These are phyloP conservation scores for Campodea augens DNA, from an alignment of 1,140 invertebrate species.

Conservation along the genomic window DNA sequence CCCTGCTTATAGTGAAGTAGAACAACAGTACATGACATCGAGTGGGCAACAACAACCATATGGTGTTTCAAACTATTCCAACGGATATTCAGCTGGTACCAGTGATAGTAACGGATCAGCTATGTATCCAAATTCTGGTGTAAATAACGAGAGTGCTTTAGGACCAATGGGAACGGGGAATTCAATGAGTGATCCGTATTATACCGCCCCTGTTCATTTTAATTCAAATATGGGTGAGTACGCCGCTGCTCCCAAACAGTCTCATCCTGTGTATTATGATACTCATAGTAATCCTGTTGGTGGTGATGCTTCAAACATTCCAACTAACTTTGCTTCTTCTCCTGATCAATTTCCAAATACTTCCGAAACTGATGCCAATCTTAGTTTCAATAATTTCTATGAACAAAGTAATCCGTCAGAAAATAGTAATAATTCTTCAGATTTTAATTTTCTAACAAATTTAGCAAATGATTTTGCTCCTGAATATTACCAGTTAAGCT, in stretches of 20 bases:
- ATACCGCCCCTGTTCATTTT: constrained; percentile 16
- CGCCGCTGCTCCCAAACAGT: constrained; percentile 8
- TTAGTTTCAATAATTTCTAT: constrained; percentile 18
- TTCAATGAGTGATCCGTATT: constrained; percentile 16
- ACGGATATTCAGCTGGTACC: neutral
- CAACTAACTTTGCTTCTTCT: constrained; percentile 26
- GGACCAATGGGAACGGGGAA: constrained; percentile 1
- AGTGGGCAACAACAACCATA: constrained; percentile 8
- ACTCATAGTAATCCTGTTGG: constrained; percentile 22
- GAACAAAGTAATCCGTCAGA: constrained; percentile 26
- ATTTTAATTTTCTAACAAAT: constrained; percentile 79
- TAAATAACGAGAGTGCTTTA: neutral
- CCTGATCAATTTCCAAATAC: constrained; percentile 25
- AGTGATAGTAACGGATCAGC: constrained; percentile 11
- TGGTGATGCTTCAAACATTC: constrained; percentile 28
- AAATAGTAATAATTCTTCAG: constrained; percentile 72
- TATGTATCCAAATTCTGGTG: neutral
- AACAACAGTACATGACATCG: constrained; percentile 13
- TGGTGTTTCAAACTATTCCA: constrained; percentile 12
- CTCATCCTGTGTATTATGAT: constrained; percentile 4
- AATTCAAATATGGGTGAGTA: constrained; percentile 12
- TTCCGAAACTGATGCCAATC: constrained; percentile 16
- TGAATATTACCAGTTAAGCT: constrained; percentile 71
- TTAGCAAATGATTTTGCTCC: constrained; percentile 76
- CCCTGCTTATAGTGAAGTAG: constrained; percentile 12